phyloP scores from a whole-genome alignment of 1,140 invertebrate species.

The Panagrolaimus sp. region DNA sequence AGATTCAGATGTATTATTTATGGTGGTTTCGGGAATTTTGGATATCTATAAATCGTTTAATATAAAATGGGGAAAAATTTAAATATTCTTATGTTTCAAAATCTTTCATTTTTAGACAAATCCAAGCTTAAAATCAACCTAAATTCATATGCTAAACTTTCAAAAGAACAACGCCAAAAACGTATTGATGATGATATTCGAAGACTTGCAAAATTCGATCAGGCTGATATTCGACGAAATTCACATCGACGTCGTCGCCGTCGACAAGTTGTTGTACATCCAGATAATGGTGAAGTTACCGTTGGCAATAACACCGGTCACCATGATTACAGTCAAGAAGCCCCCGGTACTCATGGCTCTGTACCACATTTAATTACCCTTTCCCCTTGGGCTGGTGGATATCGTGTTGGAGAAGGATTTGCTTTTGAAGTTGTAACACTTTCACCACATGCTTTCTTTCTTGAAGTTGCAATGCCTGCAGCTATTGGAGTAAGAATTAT shows the following conservation, averaged over 20 bases:
- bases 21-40: too few relatives aligned
- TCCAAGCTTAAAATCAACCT: slow-evolving; percentile 6
- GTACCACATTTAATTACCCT: slow-evolving; percentile 7
- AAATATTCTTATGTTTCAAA: too few relatives aligned
- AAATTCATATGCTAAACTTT: background rate
- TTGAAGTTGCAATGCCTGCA: slow-evolving; percentile 18
- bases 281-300: background rate
- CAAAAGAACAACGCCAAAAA: slow-evolving; percentile 13
- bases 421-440: slow-evolving; percentile 12
- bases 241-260: too few relatives aligned
- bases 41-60: too few relatives aligned
- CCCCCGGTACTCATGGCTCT: background rate
- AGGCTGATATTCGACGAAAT: too few relatives aligned
- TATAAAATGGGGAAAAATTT: too few relatives aligned
- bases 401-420: slow-evolving; percentile 16
- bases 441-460: slow-evolving; percentile 21
- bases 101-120: slow-evolving; percentile 11
- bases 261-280: background rate
- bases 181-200: slow-evolving; percentile 20
- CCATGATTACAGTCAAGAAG: background rate
- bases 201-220: slow-evolving; percentile 12
- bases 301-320: background rate
- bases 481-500: background rate
- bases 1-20: too few relatives aligned
- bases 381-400: slow-evolving; percentile 14